phyloP scores from a whole-genome alignment of 2,113 vertebrate species.

The Crocuta crocuta region DNA sequence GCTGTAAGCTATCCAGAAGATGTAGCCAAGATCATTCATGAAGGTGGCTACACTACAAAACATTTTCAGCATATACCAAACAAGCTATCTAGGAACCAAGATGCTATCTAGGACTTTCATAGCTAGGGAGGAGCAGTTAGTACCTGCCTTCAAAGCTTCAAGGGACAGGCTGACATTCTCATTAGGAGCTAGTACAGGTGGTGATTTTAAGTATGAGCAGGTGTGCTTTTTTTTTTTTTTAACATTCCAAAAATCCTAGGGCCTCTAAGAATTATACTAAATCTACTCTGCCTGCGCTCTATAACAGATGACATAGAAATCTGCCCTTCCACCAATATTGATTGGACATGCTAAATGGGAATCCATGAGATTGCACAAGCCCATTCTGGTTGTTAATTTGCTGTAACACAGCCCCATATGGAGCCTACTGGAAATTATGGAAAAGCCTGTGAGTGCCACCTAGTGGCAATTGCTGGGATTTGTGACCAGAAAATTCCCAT shows the following conservation, averaged over 20 bases:
- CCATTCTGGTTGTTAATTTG: background rate
- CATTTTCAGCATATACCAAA: background rate
- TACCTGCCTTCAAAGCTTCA: background rate
- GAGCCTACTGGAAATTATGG: background rate
- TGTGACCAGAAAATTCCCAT: background rate
- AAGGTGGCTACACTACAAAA: background rate
- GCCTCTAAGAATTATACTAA: background rate
- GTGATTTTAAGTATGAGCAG: background rate
- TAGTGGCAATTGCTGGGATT: slow-evolving; percentile 18
- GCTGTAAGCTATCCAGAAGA: background rate
- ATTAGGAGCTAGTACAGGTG: background rate
- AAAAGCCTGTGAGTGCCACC: background rate
- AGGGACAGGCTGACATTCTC: background rate
- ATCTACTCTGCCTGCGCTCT: background rate
- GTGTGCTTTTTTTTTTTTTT: background rate
- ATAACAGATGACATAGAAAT: background rate
- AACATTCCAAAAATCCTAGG: background rate
- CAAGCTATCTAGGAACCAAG: no score
- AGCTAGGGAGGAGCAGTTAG: background rate
- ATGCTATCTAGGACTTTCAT: background rate
- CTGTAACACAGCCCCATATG: accelerated
- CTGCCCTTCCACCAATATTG: background rate
- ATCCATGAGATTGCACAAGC: background rate
- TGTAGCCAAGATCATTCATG: background rate
- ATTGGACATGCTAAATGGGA: background rate